A percentile compares a stretch with the other conserved stretches of the same genome.
These are phyloP conservation scores for Cephus pygmeus DNA, from an alignment of 2,888 invertebrate species.

Conservation along the genomic window DNA sequence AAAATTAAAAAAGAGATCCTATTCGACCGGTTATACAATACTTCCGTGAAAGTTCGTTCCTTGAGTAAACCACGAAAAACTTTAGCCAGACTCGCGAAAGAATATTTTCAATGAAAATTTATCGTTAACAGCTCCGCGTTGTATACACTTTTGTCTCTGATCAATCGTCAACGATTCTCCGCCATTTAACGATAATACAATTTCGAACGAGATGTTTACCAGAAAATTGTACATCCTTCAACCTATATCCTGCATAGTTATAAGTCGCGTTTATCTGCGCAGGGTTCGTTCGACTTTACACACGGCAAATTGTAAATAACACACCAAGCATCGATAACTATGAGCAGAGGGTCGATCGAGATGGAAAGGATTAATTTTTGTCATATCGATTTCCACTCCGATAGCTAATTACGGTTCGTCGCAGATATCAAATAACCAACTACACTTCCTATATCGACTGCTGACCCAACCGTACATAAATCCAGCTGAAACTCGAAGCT, in stretches of 20 bases:
- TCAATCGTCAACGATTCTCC: neutral
- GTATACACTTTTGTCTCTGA: neutral
- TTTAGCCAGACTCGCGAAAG: neutral
- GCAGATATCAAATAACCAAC: neutral
- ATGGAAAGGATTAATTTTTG: neutral
- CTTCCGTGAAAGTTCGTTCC: neutral
- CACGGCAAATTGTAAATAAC: neutral
- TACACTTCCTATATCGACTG: neutral
- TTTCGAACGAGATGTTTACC: neutral
- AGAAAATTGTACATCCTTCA: neutral
- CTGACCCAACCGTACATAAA: neutral
- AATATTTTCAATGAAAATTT: neutral
- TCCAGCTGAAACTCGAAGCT: neutral
- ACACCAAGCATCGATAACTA: neutral
- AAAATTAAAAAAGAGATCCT: neutral
- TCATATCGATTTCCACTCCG: neutral
- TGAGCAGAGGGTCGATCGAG: neutral
- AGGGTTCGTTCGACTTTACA: neutral
- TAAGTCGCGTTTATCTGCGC: neutral
- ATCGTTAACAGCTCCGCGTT: neutral
- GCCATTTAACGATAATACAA: neutral
- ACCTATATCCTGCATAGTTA: neutral
- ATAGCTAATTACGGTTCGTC: neutral
- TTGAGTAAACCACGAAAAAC: neutral
- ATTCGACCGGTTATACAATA: neutral